phyloP scores from a whole-genome alignment of 1,140 invertebrate species.

The Pygmarrhopalites habei region DNA sequence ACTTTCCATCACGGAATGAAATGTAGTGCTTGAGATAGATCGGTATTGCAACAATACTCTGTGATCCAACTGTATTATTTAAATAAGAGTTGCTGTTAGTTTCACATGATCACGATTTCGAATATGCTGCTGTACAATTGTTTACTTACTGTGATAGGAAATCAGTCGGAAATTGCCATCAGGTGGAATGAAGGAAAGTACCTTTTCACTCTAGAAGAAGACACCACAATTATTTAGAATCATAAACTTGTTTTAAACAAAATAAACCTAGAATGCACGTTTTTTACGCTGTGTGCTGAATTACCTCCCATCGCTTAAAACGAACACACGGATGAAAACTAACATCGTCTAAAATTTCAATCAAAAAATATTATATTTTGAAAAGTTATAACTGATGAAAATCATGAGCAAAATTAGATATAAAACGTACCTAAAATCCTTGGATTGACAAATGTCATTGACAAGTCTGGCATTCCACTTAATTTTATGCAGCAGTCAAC shows the following conservation, averaged over 20 bases:
- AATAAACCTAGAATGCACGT: too few species aligned
- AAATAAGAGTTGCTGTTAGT: too few species aligned
- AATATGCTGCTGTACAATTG: too few species aligned
- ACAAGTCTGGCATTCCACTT: slow-evolving; percentile 97
- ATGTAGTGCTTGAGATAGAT: slow-evolving; percentile 91
- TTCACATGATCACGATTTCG: too few species aligned
- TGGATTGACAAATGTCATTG: slow-evolving; percentile 94
- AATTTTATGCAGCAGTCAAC: slow-evolving; percentile 98
- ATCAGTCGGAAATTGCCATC: slow-evolving; percentile 96
- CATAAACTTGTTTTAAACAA: too few species aligned
- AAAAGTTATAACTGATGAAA: too few species aligned
- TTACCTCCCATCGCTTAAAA: slow-evolving; percentile 96
- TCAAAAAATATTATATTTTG: too few species aligned
- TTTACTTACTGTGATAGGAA: slow-evolving; percentile 98
- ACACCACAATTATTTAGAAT: too few species aligned
- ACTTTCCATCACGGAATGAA: slow-evolving; percentile 72
- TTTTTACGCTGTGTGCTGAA: too few species aligned
- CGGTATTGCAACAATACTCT: slow-evolving; percentile 94
- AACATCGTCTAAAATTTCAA: slow-evolving; percentile 98
- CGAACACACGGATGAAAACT: slow-evolving; percentile 99
- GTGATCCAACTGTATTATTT: too few species aligned
- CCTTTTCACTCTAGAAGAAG: slow-evolving; percentile 77
- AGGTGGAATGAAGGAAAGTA: slow-evolving; percentile 96
- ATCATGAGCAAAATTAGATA: too few species aligned
- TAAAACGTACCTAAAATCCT: too few species aligned